phyloP scores from a whole-genome alignment of 2,888 invertebrate genomes.

The Chloroclysta siterata region DNA sequence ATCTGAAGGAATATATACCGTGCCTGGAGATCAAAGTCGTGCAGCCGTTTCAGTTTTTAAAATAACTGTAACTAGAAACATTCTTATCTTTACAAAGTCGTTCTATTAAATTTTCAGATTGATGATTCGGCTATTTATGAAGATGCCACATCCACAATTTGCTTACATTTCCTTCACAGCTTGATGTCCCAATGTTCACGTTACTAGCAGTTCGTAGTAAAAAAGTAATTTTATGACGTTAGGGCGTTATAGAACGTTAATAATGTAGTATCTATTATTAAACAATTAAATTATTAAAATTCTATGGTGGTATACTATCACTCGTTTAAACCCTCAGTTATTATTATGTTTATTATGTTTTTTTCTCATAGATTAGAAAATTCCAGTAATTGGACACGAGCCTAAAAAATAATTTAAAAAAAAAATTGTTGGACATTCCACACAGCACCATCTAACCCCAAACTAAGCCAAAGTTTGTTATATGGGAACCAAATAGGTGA shows the following conservation, averaged over 20 bases:
- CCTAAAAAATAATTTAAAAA: background rate
- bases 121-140: background rate
- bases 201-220: slow-evolving; percentile 32
- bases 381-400: background rate
- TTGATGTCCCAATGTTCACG: slow-evolving; percentile 29
- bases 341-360: slow-evolving; percentile 5
- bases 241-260: slow-evolving; percentile 31
- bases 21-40: too few relatives aligned
- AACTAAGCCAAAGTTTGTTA: too few relatives aligned
- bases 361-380: background rate
- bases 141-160: slow-evolving; percentile 28
- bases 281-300: slow-evolving; percentile 33
- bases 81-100: too few relatives aligned
- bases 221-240: slow-evolving; percentile 33
- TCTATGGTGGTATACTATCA: slow-evolving; percentile 25
- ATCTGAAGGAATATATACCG: too few relatives aligned
- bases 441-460: too few relatives aligned
- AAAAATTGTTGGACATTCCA: too few relatives aligned
- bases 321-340: background rate
- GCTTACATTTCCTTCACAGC: slow-evolving; percentile 18
- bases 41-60: too few relatives aligned
- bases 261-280: too few relatives aligned
- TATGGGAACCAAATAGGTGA: too few relatives aligned
- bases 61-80: too few relatives aligned
- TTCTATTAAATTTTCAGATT: background rate